Percentiles rank a stretch among this genome's conserved stretches.
These are phyloP conservation scores for Lophura nycthemera DNA, from an alignment of 2,113 vertebrate genomes.

Conservation along the genomic window DNA sequence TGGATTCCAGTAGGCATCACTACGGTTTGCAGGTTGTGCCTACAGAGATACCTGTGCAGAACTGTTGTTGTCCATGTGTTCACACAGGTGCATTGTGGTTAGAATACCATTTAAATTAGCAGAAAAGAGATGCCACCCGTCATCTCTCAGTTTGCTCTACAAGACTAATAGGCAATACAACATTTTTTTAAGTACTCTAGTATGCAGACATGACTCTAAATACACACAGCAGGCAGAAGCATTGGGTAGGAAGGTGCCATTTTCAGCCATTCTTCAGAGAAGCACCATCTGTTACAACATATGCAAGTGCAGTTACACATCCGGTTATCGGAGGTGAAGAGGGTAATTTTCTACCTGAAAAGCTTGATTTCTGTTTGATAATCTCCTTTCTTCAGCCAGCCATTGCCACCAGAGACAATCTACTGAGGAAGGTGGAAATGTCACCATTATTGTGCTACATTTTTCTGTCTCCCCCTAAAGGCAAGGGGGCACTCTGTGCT, in stretches of 20 bases:
- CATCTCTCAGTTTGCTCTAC: constrained; percentile 25
- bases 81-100: not conserved
- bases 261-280: constrained; percentile 47
- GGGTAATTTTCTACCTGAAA: constrained; percentile 36
- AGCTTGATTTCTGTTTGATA: not conserved
- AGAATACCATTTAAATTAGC: not conserved
- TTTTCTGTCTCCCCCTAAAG: constrained; percentile 4
- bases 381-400: not conserved
- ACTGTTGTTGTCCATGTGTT: not conserved
- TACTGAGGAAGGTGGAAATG: not conserved
- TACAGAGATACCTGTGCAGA: not conserved
- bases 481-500: not conserved
- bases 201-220: constrained; percentile 38
- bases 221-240: constrained; percentile 44
- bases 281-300: not conserved
- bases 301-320: not conserved
- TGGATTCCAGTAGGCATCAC: not conserved
- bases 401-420: not conserved
- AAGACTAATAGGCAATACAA: constrained; percentile 34
- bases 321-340: constrained; percentile 24
- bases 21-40: not conserved
- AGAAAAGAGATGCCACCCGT: constrained; percentile 19
- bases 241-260: constrained; percentile 33
- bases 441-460: not conserved
- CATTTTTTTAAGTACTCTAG: constrained; percentile 4